These are phyloP conservation scores for Acrocyrtus sp. DNA, from an alignment of 2,888 invertebrate genomes.

Conservation along the genomic window DNA sequence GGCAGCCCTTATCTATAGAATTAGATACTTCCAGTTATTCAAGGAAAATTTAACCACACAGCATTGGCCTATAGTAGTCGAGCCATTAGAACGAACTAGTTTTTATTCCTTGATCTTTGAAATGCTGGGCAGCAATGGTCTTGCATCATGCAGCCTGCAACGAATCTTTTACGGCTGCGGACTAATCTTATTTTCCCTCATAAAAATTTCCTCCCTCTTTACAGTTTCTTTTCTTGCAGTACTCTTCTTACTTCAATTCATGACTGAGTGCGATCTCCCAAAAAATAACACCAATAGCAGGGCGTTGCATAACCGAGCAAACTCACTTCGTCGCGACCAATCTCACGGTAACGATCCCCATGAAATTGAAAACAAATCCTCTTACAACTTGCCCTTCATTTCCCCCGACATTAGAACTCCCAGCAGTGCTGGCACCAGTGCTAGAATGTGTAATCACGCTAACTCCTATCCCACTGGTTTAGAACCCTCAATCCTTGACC, in stretches of 20 bases:
- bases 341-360: background rate
- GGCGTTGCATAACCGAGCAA: too few species aligned
- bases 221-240: too few species aligned
- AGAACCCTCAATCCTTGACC: too few species aligned
- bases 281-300: too few species aligned
- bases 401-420: constrained; percentile 39
- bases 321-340: too few species aligned
- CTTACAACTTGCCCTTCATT: constrained; percentile 21
- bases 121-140: background rate
- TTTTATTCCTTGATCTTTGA: too few species aligned
- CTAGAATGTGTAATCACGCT: constrained; percentile 7
- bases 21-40: constrained; percentile 11
- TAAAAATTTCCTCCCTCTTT: constrained; percentile 9
- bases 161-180: constrained; percentile 7
- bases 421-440: constrained; percentile 33
- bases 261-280: too few species aligned
- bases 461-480: too few species aligned
- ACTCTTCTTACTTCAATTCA: too few species aligned
- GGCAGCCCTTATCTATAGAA: constrained; percentile 11
- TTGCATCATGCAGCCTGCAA: background rate
- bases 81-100: too few species aligned
- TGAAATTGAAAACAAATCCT: constrained; percentile 23
- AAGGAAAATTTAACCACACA: background rate
- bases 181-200: constrained; percentile 15
- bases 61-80: background rate